These are phyloP conservation scores for Neelides sp. DNA, from an alignment of 1,140 invertebrate genomes.

Conservation along the genomic window DNA sequence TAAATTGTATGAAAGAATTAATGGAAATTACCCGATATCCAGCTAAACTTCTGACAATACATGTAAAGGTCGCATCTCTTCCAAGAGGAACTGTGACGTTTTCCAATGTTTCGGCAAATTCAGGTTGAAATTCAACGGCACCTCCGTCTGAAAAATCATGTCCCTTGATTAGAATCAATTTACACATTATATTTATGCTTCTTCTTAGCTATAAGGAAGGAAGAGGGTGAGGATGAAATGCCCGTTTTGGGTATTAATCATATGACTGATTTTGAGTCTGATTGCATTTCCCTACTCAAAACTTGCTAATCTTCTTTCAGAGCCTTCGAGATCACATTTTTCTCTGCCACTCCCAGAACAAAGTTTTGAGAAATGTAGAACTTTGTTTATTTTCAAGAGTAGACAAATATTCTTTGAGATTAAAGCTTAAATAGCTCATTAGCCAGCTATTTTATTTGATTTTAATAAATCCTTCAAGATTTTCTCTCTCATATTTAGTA, in stretches of 20 bases:
- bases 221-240: too few species aligned
- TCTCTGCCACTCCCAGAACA: conserved; percentile 17
- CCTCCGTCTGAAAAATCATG: conserved; percentile 27
- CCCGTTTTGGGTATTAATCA: too few species aligned
- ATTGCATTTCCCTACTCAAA: too few species aligned
- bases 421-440: too few species aligned
- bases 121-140: conserved; percentile 52
- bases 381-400: conserved; percentile 6
- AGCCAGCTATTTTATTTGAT: too few species aligned
- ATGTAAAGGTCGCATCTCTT: conserved; percentile 72
- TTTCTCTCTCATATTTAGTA: too few species aligned
- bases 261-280: not conserved
- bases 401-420: conserved; percentile 9
- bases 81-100: conserved; percentile 74
- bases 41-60: conserved; percentile 70
- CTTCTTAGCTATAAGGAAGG: too few species aligned
- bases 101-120: conserved; percentile 63
- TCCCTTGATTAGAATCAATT: not conserved
- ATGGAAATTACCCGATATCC: conserved; percentile 67
- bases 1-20: conserved; percentile 24
- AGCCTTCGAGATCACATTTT: conserved; percentile 6
- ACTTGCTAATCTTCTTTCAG: too few species aligned
- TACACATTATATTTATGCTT: not conserved
- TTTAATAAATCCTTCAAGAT: too few species aligned
- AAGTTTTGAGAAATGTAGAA: too few species aligned